Percentiles rank a stretch among this genome's conserved stretches.
phyloP scores from a whole-genome alignment of 2,888 invertebrate species.

The Lymantria monacha region DNA sequence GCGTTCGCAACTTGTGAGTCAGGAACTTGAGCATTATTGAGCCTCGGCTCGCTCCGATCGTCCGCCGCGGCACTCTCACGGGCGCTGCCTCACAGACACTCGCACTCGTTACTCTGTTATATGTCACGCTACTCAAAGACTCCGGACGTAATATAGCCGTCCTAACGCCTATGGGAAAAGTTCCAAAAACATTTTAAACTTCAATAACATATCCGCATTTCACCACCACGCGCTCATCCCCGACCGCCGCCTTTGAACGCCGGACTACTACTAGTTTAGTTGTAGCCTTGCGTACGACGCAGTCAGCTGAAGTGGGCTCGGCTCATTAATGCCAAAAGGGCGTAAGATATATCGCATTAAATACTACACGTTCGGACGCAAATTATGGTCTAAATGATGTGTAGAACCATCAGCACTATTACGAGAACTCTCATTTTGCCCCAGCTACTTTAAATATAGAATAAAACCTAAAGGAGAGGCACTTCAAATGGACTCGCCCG shows the following conservation, averaged over 20 bases:
- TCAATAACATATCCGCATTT: slow-evolving; percentile 65
- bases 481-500: slow-evolving; percentile 82
- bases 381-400: slow-evolving; percentile 23
- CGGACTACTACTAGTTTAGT: slow-evolving; percentile 72
- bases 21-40: slow-evolving; percentile 93
- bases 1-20: slow-evolving; percentile 92
- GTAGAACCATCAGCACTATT: slow-evolving; percentile 19
- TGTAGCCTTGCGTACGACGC: slow-evolving; percentile 79
- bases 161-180: slow-evolving; percentile 61
- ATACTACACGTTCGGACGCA: slow-evolving; percentile 41
- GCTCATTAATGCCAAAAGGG: slow-evolving; percentile 70
- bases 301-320: slow-evolving; percentile 80
- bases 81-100: slow-evolving; percentile 49
- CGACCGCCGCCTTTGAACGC: slow-evolving; percentile 60
- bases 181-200: slow-evolving; percentile 65
- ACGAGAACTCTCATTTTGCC: slow-evolving; percentile 27
- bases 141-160: slow-evolving; percentile 30
- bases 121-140: slow-evolving; percentile 34
- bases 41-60: slow-evolving; percentile 67
- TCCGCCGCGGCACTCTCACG: slow-evolving; percentile 47
- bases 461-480: slow-evolving; percentile 58
- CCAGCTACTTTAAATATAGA: slow-evolving; percentile 49
- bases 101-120: slow-evolving; percentile 34
- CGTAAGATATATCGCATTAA: slow-evolving; percentile 54
- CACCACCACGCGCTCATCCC: slow-evolving; percentile 44